phyloP scores from a whole-genome alignment of 2,113 vertebrate species.

The Pseudopodoces humilis region DNA sequence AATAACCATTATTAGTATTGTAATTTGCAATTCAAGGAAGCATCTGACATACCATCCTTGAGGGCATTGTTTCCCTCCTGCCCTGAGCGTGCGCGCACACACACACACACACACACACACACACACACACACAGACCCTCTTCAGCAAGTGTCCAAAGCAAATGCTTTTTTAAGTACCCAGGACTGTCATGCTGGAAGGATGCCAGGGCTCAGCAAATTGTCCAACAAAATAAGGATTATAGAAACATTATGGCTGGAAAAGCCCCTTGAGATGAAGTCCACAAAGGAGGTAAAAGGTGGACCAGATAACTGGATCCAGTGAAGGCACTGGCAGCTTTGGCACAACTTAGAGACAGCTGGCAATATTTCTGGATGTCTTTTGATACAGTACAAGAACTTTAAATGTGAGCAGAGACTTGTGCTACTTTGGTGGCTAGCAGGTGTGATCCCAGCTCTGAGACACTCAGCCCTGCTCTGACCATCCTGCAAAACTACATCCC shows the following conservation, averaged over 20 bases:
- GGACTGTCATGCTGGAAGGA: background rate
- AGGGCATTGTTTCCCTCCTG: background rate
- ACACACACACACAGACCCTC: background rate
- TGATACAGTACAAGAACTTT: background rate
- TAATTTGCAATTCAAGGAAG: background rate
- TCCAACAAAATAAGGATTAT: background rate
- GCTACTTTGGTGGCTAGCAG: background rate
- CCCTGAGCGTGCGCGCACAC: background rate
- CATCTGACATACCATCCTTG: background rate
- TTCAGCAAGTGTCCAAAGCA: background rate
- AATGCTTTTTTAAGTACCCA: background rate
- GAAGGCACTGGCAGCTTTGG: background rate
- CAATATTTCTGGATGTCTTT: background rate
- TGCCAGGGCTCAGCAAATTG: background rate
- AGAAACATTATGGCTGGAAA: background rate
- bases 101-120: too few relatives aligned
- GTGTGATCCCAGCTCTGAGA: background rate
- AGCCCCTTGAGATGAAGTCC: background rate
- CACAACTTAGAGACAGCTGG: background rate
- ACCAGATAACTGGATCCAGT: background rate
- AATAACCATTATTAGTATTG: background rate
- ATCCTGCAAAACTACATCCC: background rate
- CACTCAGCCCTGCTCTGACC: background rate
- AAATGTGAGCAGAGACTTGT: background rate
- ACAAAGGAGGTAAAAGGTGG: background rate